Percentiles rank a stretch among this genome's conserved stretches.
phyloP scores from a whole-genome alignment of 2,113 vertebrate species.

The Cephalopterus ornatus region DNA sequence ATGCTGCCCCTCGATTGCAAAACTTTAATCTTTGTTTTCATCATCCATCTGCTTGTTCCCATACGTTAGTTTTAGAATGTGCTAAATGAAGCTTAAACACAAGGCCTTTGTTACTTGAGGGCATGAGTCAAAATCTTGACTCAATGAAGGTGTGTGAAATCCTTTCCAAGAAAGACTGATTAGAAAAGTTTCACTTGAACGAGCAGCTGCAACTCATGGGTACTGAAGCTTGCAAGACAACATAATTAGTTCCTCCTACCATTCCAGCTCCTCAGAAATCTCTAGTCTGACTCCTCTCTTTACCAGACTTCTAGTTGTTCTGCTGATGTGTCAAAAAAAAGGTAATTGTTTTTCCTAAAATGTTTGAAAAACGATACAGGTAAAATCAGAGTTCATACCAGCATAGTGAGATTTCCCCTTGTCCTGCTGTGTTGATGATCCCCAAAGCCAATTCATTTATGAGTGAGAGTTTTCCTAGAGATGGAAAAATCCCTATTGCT shows the following conservation, averaged over 20 bases:
- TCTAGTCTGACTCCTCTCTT: not conserved
- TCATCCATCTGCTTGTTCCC: conserved; percentile 53
- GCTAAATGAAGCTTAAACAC: conserved; percentile 63
- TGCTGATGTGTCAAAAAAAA: not conserved
- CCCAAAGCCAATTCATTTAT: not conserved
- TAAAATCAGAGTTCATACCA: not conserved
- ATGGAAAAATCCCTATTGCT: not conserved
- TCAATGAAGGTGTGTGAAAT: conserved; percentile 65
- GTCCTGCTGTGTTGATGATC: not conserved
- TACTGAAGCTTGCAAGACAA: conserved; percentile 45
- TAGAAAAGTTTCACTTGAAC: conserved; percentile 47
- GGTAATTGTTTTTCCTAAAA: not conserved
- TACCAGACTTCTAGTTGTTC: not conserved
- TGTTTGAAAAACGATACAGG: not conserved
- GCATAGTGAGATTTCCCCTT: not conserved
- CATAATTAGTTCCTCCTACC: conserved; percentile 41
- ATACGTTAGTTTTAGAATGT: conserved; percentile 41
- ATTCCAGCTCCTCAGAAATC: not conserved
- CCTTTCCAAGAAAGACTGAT: conserved; percentile 56
- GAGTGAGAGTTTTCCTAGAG: not conserved
- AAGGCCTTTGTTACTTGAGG: conserved; percentile 56
- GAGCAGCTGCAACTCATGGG: conserved; percentile 46
- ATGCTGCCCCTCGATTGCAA: not conserved
- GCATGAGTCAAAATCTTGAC: conserved; percentile 58
- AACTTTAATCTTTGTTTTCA: conserved; percentile 44